Evolutionary conservation across 1,140 invertebrate species (phyloP).

Genomic region (Brachionus plicatilis): DNA sequence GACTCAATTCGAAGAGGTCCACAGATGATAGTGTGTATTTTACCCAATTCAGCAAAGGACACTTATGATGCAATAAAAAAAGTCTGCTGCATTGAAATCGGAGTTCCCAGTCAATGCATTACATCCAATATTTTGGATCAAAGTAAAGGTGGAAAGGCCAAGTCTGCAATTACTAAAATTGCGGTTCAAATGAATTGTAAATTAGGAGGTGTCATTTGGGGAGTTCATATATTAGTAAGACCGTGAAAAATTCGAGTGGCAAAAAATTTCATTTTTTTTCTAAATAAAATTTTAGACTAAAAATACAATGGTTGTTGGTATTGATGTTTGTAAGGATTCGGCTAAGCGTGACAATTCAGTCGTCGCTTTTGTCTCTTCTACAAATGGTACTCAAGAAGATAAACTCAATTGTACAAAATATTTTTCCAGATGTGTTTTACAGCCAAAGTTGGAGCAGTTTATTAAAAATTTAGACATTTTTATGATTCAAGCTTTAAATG

Average conservation of each 20-base stretch:
- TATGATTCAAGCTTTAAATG: neutral
- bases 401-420: slow-evolving; percentile 24
- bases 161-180: slow-evolving; percentile 75
- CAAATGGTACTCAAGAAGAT: neutral
- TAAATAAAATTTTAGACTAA: slow-evolving; percentile 64
- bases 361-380: neutral
- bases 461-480: neutral
- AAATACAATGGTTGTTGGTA: slow-evolving; percentile 48
- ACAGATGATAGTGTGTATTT: slow-evolving; percentile 22
- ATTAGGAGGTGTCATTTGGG: slow-evolving; percentile 84
- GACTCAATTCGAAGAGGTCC: neutral
- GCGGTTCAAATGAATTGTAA: slow-evolving; percentile 91
- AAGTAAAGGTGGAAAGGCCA: neutral
- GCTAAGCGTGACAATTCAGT: neutral
- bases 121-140: neutral
- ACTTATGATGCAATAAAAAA: slow-evolving; percentile 32
- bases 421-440: slow-evolving; percentile 21
- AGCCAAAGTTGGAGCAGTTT: neutral
- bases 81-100: neutral
- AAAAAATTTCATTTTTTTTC: slow-evolving; percentile 63
- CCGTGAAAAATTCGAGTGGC: slow-evolving; percentile 75
- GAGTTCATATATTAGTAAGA: slow-evolving; percentile 66
- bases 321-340: neutral
- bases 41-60: neutral
- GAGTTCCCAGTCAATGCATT: slow-evolving; percentile 25